These are phyloP conservation scores for Trachurus trachurus DNA, from an alignment of 2,797 vertebrate genomes.

Conservation along the genomic window DNA sequence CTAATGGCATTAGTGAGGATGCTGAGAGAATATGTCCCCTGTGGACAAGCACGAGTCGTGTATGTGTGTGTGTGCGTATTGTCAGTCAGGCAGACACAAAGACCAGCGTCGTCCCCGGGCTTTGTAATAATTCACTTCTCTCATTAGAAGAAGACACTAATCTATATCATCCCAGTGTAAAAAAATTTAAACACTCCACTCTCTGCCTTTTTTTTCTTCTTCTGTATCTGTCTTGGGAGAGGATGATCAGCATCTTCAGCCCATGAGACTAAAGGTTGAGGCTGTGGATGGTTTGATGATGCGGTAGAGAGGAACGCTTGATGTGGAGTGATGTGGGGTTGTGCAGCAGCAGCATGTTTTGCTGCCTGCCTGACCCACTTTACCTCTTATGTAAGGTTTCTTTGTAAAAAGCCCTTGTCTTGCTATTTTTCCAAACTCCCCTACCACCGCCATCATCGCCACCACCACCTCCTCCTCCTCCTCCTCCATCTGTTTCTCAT, in stretches of 20 bases:
- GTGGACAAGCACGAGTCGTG: constrained; percentile 1
- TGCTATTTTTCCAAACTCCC: constrained; percentile 52
- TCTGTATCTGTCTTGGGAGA: constrained; percentile 30
- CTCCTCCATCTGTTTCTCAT: constrained; percentile 39
- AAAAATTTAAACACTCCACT: neutral
- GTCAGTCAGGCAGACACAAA: constrained; percentile 10
- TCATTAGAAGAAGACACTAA: constrained; percentile 20
- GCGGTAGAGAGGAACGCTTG: constrained; percentile 48
- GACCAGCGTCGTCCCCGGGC: constrained; percentile 13
- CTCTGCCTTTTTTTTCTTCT: constrained; percentile 22
- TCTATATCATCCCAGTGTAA: constrained; percentile 1
- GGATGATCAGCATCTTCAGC: constrained; percentile 17
- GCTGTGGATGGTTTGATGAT: constrained; percentile 48
- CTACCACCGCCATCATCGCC: neutral
- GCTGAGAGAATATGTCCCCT: constrained; percentile 41
- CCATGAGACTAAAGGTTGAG: constrained; percentile 29
- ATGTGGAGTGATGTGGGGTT: constrained; percentile 61
- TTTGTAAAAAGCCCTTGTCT: constrained; percentile 68
- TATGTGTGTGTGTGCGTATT: neutral
- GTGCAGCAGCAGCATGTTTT: constrained; percentile 64
- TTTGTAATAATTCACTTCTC: constrained; percentile 31
- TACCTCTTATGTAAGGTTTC: constrained; percentile 69
- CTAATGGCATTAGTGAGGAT: constrained; percentile 46
- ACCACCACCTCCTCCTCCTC: neutral
- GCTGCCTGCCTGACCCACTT: constrained; percentile 76